Evolutionary conservation across 2,113 vertebrate species (phyloP).

Genomic region (Chaetura pelagica): DNA sequence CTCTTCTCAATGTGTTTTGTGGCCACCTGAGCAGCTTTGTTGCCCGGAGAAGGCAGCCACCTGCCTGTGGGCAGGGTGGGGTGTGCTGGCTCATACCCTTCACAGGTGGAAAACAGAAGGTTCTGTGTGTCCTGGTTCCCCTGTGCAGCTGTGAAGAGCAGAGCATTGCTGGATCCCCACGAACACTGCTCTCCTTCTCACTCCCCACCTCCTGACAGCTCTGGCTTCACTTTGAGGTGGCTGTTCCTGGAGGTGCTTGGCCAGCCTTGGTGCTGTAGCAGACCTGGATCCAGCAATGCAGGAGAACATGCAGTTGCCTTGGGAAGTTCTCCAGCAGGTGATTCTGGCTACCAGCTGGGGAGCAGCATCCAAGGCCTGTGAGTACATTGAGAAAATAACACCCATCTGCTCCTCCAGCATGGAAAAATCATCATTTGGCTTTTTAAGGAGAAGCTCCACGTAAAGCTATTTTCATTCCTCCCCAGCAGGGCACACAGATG

Average conservation of each 20-base stretch:
- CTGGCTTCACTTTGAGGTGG: background rate
- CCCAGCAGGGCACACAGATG: background rate
- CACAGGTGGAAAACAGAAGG: background rate
- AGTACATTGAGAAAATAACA: background rate
- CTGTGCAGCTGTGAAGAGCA: background rate
- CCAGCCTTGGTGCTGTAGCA: background rate
- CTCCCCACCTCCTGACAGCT: background rate
- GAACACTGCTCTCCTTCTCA: background rate
- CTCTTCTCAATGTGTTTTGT: background rate
- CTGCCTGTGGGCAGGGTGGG: background rate
- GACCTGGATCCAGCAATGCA: background rate
- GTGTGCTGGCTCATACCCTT: background rate
- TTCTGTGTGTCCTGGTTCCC: background rate
- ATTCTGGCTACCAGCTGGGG: background rate
- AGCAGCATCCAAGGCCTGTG: background rate
- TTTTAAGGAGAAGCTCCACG: background rate
- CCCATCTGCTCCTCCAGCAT: background rate
- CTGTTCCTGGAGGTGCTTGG: background rate
- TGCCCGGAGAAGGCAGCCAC: background rate
- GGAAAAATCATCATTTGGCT: background rate
- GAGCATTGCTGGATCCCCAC: background rate
- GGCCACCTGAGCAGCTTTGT: background rate
- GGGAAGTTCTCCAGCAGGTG: background rate
- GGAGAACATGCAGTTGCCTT: background rate
- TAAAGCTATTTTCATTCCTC: background rate